These are phyloP conservation scores for Arrhamphus sclerolepis DNA, from an alignment of 2,797 vertebrate species.

Conservation along the genomic window DNA sequence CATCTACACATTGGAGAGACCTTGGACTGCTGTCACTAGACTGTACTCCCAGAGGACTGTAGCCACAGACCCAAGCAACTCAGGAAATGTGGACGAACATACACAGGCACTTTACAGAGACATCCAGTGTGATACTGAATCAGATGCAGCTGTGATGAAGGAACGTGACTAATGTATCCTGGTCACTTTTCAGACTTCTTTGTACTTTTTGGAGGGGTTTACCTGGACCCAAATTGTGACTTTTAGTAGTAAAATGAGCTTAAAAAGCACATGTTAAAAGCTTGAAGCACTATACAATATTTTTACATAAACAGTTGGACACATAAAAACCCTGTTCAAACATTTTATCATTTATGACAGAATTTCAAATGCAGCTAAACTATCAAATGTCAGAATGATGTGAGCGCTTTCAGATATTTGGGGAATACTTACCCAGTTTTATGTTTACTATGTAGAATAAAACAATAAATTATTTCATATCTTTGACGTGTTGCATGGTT, in stretches of 20 bases:
- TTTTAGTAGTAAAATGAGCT: too few relatives aligned
- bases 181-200: not conserved
- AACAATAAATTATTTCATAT: slow-evolving; percentile 54
- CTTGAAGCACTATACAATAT: slow-evolving; percentile 51
- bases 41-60: not conserved
- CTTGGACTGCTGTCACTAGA: not conserved
- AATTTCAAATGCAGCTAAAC: slow-evolving; percentile 7
- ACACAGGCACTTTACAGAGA: slow-evolving; percentile 48
- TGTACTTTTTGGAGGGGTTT: not conserved
- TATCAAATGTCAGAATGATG: slow-evolving; percentile 17
- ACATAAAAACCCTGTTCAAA: not conserved
- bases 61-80: slow-evolving; percentile 18
- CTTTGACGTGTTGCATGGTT: not conserved
- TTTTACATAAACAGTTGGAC: slow-evolving; percentile 1
- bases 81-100: slow-evolving; percentile 8
- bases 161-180: not conserved
- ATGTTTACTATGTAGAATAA: slow-evolving; percentile 40
- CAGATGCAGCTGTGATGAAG: slow-evolving; percentile 11
- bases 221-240: not conserved
- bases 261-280: not conserved
- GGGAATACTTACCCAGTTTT: slow-evolving; percentile 51
- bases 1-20: not conserved
- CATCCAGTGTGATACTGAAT: slow-evolving; percentile 6
- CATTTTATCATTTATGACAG: slow-evolving; percentile 1
- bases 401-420: slow-evolving; percentile 52